Conservation (phyloP, 2,113 vertebrate genomes). For the Dryoscopus gambensis region DNA sequence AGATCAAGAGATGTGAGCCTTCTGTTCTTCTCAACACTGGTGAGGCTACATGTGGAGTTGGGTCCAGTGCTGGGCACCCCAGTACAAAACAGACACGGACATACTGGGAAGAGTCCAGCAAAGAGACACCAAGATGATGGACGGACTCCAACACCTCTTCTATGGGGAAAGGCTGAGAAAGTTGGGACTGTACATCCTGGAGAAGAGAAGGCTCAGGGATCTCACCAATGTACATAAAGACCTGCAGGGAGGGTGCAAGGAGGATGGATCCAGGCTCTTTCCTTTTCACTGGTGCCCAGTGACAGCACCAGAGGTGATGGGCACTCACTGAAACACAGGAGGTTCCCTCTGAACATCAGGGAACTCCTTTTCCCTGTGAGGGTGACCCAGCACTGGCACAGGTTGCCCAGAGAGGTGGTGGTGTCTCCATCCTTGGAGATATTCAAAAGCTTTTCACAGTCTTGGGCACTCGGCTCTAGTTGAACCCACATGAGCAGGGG, state of each 20-base stretch:
- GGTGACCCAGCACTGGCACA: fast-evolving
- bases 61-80: not conserved
- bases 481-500: not conserved
- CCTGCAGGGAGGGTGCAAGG: not conserved
- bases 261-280: not conserved
- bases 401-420: not conserved
- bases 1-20: not conserved
- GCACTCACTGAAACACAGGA: not conserved
- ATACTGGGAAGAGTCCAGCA: not conserved
- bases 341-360: not conserved
- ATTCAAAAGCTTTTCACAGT: not conserved
- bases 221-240: not conserved
- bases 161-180: not conserved
- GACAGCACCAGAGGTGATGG: not conserved
- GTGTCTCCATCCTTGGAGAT: not conserved
- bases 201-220: not conserved
- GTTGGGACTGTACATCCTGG: not conserved
- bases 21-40: not conserved
- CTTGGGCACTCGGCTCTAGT: fast-evolving
- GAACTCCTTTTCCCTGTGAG: not conserved
- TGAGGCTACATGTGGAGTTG: not conserved
- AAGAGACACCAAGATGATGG: not conserved
- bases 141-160: not conserved
- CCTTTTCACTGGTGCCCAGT: not conserved
- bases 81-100: not conserved